Base-by-base conservation (phyloP, 1,140 invertebrate species). In the Lepidurus arcticus region DNA sequence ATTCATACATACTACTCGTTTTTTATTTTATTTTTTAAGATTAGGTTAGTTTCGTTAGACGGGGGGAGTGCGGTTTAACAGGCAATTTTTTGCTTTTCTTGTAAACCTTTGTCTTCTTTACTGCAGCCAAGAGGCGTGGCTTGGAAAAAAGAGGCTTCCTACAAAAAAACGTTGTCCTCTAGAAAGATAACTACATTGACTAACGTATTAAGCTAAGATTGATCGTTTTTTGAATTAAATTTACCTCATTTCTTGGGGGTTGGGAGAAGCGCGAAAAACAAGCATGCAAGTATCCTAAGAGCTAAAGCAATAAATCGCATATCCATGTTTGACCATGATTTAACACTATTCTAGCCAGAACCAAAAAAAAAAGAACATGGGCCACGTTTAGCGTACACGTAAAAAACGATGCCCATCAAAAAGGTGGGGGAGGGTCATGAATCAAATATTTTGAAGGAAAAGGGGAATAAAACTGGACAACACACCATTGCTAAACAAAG, bases 1-100 rank as follows among this genome's bases (percentile, higher is more conserved):
- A 65, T 65, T 65, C 53, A 65, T 65, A 65, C 53, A 34, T n/a
- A 65, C n/a, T 65, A 65, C 13, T 65, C 53, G 53, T 65, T 65
- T 65, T 65, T 65, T 65, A 21, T 65, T 65, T 21, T 65, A 0
- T 21, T 65, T 65, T 13, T 21, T 65, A 65, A 65, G 53, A 34
- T 65, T 9, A 21, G 53, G 53, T 65, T 65, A 21, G 8, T 65
- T 21, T 65, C 53, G 53, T 65, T 65, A 65, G 53, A 65, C 53
- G 53, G 21, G 47, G 11, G 53, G 34, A 34, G 21, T 65, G 13
- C 45, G n/a, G 53, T 13, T n/a, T 16, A 7, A 65, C 10, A 65
- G n/a, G 21, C 53, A 9, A 65, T 9, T 9, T 9, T 9, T 1
- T 34, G 34, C 34, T 34, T 65, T 21, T 13, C n/a, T 16, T 13